phyloP scores from a whole-genome alignment of 2,113 vertebrate species.

The Misgurnus mizolepis region DNA sequence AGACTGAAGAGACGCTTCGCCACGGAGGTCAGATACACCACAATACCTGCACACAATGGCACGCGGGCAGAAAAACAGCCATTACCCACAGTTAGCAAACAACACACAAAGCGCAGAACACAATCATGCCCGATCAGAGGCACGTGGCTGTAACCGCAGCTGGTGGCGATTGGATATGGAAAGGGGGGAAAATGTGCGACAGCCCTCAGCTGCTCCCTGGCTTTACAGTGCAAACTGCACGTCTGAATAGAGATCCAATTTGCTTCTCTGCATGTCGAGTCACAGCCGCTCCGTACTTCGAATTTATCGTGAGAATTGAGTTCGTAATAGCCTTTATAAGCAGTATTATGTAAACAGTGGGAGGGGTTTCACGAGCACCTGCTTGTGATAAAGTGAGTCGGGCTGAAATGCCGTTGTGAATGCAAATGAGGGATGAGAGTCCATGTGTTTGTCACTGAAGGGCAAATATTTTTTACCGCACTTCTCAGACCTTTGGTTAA shows the following conservation, averaged over 20 bases:
- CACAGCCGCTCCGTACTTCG: constrained; percentile 33
- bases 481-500: not conserved
- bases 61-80: constrained; percentile 6
- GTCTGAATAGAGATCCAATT: constrained; percentile 56
- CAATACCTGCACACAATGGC: constrained; percentile 38
- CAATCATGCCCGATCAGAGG: constrained; percentile 44
- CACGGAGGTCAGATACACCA: constrained; percentile 49
- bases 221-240: constrained; percentile 36
- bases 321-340: constrained; percentile 51
- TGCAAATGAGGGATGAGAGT: constrained; percentile 19
- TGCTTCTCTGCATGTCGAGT: constrained; percentile 40
- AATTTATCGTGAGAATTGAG: constrained; percentile 48
- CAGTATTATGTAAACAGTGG: constrained; percentile 47
- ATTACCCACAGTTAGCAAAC: constrained; percentile 18
- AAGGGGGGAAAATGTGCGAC: constrained; percentile 1
- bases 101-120: constrained; percentile 10
- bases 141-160: constrained; percentile 19
- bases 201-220: constrained; percentile 16
- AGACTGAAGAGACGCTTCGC: constrained; percentile 52
- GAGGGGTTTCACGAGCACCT: constrained; percentile 33
- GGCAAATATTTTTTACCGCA: constrained; percentile 12
- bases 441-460: not conserved
- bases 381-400: constrained; percentile 27
- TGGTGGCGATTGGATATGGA: constrained; percentile 4
- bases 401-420: not conserved